These are phyloP conservation scores for Lycopodina hypogea DNA, from an alignment of 37 sponge, comb jelly and placozoan species.

Conservation along the genomic window DNA sequence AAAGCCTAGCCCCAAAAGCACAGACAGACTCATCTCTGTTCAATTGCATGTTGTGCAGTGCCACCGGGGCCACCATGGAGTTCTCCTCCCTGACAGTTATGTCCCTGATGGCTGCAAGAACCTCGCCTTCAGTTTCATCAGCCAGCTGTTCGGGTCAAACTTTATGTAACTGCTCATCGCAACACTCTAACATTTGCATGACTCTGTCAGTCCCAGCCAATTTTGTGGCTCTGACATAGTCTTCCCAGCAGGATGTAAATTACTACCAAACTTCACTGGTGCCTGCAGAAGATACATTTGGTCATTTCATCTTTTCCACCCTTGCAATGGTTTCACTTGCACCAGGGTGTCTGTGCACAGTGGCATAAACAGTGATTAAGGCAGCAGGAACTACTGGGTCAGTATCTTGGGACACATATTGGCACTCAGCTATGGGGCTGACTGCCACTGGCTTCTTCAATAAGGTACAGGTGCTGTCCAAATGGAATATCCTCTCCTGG, in stretches of 20 bases:
- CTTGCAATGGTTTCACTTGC: neutral
- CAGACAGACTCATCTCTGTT: conserved; percentile 45
- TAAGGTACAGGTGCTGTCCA: too few species aligned
- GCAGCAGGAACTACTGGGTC: conserved; percentile 40
- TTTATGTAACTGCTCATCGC: conserved; percentile 49
- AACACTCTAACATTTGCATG: conserved; percentile 46
- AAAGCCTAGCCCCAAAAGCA: conserved; percentile 32
- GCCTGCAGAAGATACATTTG: conserved; percentile 37
- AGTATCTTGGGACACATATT: conserved; percentile 23
- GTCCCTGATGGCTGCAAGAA: conserved; percentile 18
- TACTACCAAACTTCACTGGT: conserved; percentile 39
- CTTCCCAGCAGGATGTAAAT: conserved; percentile 37
- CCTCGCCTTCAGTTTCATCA: conserved; percentile 3
- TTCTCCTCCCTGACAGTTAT: conserved; percentile 41
- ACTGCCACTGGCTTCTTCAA: too few species aligned
- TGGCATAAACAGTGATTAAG: conserved; percentile 38
- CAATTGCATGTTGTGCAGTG: conserved; percentile 45
- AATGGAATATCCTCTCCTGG: too few species aligned
- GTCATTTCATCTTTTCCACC: conserved; percentile 32
- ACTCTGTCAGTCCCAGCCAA: conserved; percentile 18
- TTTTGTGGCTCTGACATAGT: conserved; percentile 37
- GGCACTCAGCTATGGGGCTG: conserved; percentile 33
- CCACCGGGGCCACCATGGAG: conserved; percentile 31
- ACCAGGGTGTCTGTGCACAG: neutral
- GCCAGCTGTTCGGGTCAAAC: conserved; percentile 20